Conservation (phyloP, 2,888 invertebrate species). For the Leucophenga montana region DNA sequence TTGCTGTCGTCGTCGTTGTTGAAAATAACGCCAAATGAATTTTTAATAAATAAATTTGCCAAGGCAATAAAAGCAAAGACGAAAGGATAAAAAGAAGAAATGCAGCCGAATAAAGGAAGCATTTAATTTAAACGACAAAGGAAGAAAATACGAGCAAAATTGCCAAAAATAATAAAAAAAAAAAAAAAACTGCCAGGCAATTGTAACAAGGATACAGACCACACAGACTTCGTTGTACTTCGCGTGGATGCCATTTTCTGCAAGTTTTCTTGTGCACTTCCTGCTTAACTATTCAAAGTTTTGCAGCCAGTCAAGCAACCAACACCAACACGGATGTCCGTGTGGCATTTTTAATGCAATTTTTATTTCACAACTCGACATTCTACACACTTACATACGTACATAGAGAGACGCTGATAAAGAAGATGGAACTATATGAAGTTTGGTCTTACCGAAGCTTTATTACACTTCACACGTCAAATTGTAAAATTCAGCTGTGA, state of each 20-base stretch:
- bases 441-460: background rate
- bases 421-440: background rate
- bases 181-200: background rate
- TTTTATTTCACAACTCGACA: slow-evolving; percentile 57
- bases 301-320: slow-evolving; percentile 13
- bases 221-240: background rate
- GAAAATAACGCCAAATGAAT: slow-evolving; percentile 5
- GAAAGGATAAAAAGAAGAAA: background rate
- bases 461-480: background rate
- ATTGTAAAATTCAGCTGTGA: too few relatives aligned
- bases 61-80: background rate
- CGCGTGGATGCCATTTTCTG: slow-evolving; percentile 1
- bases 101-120: slow-evolving; percentile 15
- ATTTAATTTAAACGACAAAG: slow-evolving; percentile 22
- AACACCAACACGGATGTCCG: slow-evolving; percentile 55
- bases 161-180: background rate
- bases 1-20: background rate
- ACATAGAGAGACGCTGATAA: background rate
- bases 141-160: slow-evolving; percentile 1
- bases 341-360: slow-evolving; percentile 65
- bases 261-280: slow-evolving; percentile 18
- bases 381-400: background rate
- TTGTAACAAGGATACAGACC: background rate
- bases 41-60: slow-evolving; percentile 14
- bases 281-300: slow-evolving; percentile 25